Base-by-base conservation (phyloP, 2,113 vertebrate species). In the Rostratula benghalensis region DNA sequence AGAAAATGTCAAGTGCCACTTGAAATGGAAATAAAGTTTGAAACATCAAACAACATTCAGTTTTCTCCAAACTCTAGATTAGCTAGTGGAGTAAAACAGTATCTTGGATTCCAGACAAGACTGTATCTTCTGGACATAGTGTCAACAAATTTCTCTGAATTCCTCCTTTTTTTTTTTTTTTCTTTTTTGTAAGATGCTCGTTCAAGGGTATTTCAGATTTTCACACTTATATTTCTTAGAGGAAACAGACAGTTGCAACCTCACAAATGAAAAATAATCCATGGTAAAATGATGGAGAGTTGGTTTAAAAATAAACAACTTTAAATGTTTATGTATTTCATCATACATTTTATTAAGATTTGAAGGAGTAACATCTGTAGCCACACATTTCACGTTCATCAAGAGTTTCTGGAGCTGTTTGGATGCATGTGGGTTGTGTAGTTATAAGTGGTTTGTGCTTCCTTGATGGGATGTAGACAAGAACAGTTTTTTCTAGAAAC, bases 1-100 rank as follows among this genome's bases (percentile, higher is more conserved):
- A 53, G 68, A 71, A 93, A 93, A 93, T 88, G 76, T 92, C 46
- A 95, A 75, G 69, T 88, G 60, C 43, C 15, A 20, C 80, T 96
- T 87, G 45, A 85, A 83, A 65, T 69, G 33, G 51, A 80, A 48
- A 63, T 75, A 37, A 39, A 57, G 39, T 82, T 86, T 78, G 76
- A 81, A 82, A 89, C 39, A 51, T 28, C 48, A 75, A 86, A 67
- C 60, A 68, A 7, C 0, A 0, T 90, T 89, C 11, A 14, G 16
- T 74, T 92, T 80, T 89, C 18, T 85, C 5, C 11, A 16, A 64
- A 33, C 25, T 81, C 16, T 63, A 74, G 31, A 56, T 59, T n/a
- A 81, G 56, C 77, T 74, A 18, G 30, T 51, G 35, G 28, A 37
- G 22, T 59, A 67, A 33, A 30, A 27, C 2, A 17, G 21, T 39